Base-by-base conservation (phyloP, 1,140 invertebrate genomes). In the Drosophila watanabei region DNA sequence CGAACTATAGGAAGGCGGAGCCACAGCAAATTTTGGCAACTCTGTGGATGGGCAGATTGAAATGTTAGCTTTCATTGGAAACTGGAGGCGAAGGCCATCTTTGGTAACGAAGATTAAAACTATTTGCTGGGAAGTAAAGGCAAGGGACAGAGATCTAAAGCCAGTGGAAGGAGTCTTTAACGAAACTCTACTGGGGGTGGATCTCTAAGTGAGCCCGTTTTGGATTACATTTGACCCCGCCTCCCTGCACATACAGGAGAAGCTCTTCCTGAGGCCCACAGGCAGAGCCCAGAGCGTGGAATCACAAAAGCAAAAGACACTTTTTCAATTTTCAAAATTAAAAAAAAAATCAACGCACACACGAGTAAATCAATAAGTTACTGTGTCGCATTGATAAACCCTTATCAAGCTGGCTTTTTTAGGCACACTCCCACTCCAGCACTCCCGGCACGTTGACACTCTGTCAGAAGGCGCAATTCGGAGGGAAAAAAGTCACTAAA, bases 321-420 rank as follows among this genome's bases (percentile, higher is more conserved):
- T 92, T 92, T 91, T 92, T 92, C 85, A 92, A 92, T 92, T 89
- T 92, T 69, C 79, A 72, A 91, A 90, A 91, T 88, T 91, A 88
- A 91, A 90, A 90, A 88, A 84, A 59, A 85, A 86, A 57, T 80
- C 84, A 75, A 75, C 77, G 69, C 79, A 87, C 87, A 91, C 82
- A 91, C 82, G 88, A 90, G 82, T 91, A 90, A 91, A 90, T 90
- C 87, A 90, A 87, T 90, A 81, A 90, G 87, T 91, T 91, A 90
- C 87, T 90, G 87, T 90, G 82, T 91, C 87, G 87, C 87, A 79
- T 91, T 90, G 87, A 90, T 90, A 90, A 91, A 90, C 87, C 87
- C 87, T 90, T 90, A 90, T 90, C 87, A 90, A 90, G 85, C 48
- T 66, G 64, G 59, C 52, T 49, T 59, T 79, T 85, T 81, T 87